Conservation (phyloP, 1,140 invertebrate genomes). For the Hyles euphorbiae region DNA sequence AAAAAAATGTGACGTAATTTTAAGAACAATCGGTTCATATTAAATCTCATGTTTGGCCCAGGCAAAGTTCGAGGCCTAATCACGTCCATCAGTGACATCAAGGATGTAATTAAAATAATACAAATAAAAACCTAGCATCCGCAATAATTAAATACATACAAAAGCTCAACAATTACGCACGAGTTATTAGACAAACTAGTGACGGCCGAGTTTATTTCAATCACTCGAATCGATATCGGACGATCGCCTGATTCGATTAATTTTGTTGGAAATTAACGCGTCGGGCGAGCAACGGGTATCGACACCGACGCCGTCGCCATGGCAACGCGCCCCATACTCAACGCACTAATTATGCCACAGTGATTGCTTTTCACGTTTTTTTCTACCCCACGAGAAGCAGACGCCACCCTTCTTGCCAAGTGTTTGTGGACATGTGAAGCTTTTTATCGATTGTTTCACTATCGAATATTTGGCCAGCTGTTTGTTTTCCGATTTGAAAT, state of each 20-base stretch:
- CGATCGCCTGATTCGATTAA: conserved; percentile 67
- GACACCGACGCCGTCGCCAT: conserved; percentile 61
- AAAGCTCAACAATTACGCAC: background rate
- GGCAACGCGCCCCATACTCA: conserved; percentile 70
- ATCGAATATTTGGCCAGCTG: conserved; percentile 8
- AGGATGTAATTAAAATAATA: background rate
- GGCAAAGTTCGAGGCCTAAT: no score
- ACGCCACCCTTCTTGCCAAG: conserved; percentile 56
- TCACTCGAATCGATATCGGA: conserved; percentile 55
- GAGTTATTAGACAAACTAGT: conserved; percentile 9
- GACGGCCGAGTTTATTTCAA: conserved; percentile 38
- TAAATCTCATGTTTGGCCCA: no score
- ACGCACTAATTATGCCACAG: conserved; percentile 73
- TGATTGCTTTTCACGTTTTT: conserved; percentile 74
- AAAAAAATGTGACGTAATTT: background rate
- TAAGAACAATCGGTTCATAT: no score
- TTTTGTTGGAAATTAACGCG: conserved; percentile 69
- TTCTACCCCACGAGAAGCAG: conserved; percentile 68
- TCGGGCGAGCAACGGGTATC: conserved; percentile 63
- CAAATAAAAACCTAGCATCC: background rate
- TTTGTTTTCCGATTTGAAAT: background rate
- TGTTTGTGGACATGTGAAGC: conserved; percentile 32
- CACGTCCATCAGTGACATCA: no score
- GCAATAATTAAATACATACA: background rate
- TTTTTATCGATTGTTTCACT: conserved; percentile 46